Conservation (phyloP, 2,797 vertebrate species). For the Cephalopachus bancanus region DNA sequence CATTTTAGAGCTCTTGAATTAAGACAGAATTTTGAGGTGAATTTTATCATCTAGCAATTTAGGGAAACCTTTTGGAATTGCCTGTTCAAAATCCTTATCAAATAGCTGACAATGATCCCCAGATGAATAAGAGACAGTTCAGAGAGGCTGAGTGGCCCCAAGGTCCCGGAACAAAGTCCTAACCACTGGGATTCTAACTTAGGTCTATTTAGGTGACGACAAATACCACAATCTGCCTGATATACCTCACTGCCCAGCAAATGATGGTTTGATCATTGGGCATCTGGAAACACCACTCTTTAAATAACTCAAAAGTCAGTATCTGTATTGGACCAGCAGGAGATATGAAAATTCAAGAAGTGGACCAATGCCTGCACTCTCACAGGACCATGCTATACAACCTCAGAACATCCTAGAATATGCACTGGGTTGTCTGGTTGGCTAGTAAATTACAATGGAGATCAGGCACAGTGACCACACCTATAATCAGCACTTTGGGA, state of each 20-base stretch:
- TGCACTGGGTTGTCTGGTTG: not conserved
- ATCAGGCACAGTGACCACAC: not conserved
- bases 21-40: not conserved
- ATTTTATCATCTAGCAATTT: not conserved
- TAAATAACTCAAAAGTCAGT: not conserved
- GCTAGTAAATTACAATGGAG: not conserved
- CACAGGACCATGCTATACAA: accelerated
- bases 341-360: not conserved
- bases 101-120: not conserved
- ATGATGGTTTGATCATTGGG: not conserved
- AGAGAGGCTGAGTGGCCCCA: not conserved
- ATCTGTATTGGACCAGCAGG: not conserved
- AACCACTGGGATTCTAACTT: not conserved
- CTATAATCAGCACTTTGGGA: too few species aligned
- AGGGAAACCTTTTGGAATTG: not conserved
- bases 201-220: not conserved
- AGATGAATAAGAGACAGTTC: accelerated
- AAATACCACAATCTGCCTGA: not conserved
- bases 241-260: not conserved
- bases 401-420: not conserved
- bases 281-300: too few species aligned
- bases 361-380: not conserved
- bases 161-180: too few species aligned
- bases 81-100: not conserved
- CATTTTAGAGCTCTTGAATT: not conserved